These are phyloP conservation scores for Peromyscus attwateri DNA, from an alignment of 2,797 vertebrate species.

Conservation along the genomic window DNA sequence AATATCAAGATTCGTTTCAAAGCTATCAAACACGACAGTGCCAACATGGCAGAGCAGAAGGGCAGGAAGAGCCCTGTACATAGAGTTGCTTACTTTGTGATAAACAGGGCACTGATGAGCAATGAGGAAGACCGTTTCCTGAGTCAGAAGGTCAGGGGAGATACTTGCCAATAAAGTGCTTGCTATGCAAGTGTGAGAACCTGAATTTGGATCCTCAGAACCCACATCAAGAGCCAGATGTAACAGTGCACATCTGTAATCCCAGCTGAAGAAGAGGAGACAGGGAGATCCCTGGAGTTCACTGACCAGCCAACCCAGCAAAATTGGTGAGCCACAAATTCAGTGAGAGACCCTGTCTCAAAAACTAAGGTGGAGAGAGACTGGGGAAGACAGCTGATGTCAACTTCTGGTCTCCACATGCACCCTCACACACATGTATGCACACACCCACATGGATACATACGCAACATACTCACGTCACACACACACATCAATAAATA, in stretches of 20 bases:
- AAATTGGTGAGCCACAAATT: not conserved
- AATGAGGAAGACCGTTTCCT: not conserved
- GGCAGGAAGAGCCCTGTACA: not conserved
- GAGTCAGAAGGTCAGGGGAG: not conserved
- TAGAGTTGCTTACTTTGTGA: not conserved
- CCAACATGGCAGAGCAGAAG: not conserved
- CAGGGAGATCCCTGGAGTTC: not conserved
- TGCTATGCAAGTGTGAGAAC: not conserved
- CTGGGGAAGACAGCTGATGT: not conserved
- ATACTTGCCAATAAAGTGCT: not conserved
- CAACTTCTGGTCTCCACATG: not conserved
- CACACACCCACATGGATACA: not conserved
- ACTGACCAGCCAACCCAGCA: not conserved
- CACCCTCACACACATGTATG: not conserved
- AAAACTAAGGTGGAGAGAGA: not conserved
- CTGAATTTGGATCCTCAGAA: not conserved
- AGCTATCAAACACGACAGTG: not conserved
- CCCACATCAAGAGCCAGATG: not conserved
- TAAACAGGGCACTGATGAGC: not conserved
- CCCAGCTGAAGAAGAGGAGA: not conserved
- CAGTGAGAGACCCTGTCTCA: not conserved
- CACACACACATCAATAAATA: not conserved
- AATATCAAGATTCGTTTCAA: not conserved
- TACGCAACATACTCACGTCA: not conserved
- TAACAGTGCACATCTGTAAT: not conserved